Evolutionary conservation across 2,797 vertebrate species (phyloP).

Genomic region (Holocentrus rufus): DNA sequence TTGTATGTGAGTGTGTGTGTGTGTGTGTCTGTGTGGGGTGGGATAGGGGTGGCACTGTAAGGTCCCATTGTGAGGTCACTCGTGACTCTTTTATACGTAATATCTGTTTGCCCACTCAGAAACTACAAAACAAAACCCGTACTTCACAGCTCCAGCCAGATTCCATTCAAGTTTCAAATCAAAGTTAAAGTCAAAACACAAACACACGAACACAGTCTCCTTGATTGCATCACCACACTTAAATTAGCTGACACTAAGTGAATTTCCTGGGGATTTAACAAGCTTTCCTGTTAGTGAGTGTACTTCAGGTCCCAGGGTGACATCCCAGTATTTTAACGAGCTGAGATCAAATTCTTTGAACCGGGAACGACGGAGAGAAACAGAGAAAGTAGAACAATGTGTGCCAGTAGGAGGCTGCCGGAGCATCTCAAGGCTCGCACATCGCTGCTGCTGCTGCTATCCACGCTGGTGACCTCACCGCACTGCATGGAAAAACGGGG

Average conservation of each 20-base stretch:
- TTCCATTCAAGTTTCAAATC: slow-evolving; percentile 8
- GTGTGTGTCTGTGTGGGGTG: slow-evolving; percentile 20
- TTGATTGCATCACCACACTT: not conserved
- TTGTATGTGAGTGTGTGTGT: slow-evolving; percentile 25
- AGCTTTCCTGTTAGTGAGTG: not conserved
- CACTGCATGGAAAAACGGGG: slow-evolving; percentile 23
- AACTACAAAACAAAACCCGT: not conserved
- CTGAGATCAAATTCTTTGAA: not conserved
- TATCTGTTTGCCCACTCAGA: slow-evolving; percentile 46
- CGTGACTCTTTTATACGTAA: slow-evolving; percentile 63
- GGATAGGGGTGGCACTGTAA: too few relatives aligned
- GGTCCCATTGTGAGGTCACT: slow-evolving; percentile 72
- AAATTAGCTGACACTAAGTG: not conserved
- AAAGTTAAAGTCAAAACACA: not conserved
- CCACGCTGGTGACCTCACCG: slow-evolving; percentile 66
- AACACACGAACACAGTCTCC: not conserved
- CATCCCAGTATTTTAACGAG: not conserved
- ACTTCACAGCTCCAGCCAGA: not conserved
- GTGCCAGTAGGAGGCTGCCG: slow-evolving; percentile 33
- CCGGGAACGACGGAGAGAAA: not conserved
- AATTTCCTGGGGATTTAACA: not conserved
- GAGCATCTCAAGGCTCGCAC: slow-evolving; percentile 52
- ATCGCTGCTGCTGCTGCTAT: slow-evolving; percentile 64
- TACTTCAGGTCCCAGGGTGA: too few relatives aligned
- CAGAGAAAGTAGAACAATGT: slow-evolving; percentile 48